Evolutionary conservation across 2,888 invertebrate species (phyloP).

Genomic region (Podotricha telesiphe): DNA sequence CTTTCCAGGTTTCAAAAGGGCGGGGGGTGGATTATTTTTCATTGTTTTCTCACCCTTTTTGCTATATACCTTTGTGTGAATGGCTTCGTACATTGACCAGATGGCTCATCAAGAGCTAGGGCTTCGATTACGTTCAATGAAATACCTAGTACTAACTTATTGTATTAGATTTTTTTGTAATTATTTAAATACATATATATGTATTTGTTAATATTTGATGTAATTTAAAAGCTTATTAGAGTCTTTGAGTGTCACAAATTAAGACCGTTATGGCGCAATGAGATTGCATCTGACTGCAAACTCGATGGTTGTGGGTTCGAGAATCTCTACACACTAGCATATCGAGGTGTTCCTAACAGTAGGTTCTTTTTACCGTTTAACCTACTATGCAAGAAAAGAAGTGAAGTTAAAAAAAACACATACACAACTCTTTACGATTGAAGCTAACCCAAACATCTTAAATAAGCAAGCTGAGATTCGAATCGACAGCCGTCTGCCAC

Average conservation of each 20-base stretch:
- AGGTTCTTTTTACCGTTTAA: no score
- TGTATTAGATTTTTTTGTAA: neutral
- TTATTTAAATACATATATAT: neutral
- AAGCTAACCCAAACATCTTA: constrained; percentile 23
- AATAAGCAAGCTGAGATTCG: constrained; percentile 22
- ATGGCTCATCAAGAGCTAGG: constrained; percentile 11
- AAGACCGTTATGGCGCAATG: no score
- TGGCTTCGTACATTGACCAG: constrained; percentile 23
- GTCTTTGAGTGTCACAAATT: no score
- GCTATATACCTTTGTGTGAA: neutral
- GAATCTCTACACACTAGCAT: no score
- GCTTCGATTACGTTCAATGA: constrained; percentile 12
- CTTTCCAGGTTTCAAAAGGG: constrained; percentile 32
- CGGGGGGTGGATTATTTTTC: constrained; percentile 17
- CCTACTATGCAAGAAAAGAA: no score
- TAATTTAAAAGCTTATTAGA: no score
- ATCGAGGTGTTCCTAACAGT: no score
- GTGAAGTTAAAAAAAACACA: neutral
- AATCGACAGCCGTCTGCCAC: constrained; percentile 27
- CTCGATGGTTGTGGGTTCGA: no score
- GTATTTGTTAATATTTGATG: neutral
- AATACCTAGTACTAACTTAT: neutral
- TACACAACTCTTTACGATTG: constrained; percentile 1
- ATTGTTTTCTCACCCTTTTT: constrained; percentile 23
- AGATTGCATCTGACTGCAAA: no score